phyloP scores from a whole-genome alignment of 92 coral and sea anemone species.

The Porites rus region DNA sequence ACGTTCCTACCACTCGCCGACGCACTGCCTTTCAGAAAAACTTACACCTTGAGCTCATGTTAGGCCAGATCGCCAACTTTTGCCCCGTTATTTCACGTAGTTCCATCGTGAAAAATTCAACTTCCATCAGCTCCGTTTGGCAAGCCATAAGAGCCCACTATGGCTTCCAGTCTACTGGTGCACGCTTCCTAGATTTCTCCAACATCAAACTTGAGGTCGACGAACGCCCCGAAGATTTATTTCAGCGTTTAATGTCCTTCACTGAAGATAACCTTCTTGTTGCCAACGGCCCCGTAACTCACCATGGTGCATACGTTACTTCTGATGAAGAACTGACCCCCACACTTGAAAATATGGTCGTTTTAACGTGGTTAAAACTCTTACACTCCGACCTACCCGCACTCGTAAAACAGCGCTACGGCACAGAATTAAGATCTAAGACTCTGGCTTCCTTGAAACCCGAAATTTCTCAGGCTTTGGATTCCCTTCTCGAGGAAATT shows the following conservation, averaged over 20 bases:
- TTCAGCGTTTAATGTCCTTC: constrained; percentile 40
- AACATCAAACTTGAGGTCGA: constrained; percentile 43
- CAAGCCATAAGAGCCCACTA: constrained; percentile 46
- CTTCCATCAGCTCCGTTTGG: constrained; percentile 51
- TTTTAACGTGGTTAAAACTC: no score
- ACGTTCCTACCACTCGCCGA: constrained; percentile 29
- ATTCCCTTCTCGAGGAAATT: no score
- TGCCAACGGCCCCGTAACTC: constrained; percentile 33
- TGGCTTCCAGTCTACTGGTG: constrained; percentile 34
- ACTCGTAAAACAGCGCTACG: no score
- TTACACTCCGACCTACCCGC: no score
- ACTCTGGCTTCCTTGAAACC: no score
- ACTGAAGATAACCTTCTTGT: constrained; percentile 41
- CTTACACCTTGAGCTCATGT: not conserved
- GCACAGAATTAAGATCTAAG: no score
- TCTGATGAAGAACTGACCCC: no score
- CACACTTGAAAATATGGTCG: no score
- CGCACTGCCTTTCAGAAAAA: constrained; percentile 22
- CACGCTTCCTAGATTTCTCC: constrained; percentile 48
- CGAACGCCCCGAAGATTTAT: constrained; percentile 53
- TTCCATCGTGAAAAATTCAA: not conserved
- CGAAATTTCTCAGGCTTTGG: no score
- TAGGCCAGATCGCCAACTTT: constrained; percentile 47
- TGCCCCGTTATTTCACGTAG: constrained; percentile 32
- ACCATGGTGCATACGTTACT: no score